A percentile compares a stretch with the other conserved stretches of the same genome.
Conservation (phyloP, 2,797 vertebrate species). For the Erethizon dorsatum region DNA sequence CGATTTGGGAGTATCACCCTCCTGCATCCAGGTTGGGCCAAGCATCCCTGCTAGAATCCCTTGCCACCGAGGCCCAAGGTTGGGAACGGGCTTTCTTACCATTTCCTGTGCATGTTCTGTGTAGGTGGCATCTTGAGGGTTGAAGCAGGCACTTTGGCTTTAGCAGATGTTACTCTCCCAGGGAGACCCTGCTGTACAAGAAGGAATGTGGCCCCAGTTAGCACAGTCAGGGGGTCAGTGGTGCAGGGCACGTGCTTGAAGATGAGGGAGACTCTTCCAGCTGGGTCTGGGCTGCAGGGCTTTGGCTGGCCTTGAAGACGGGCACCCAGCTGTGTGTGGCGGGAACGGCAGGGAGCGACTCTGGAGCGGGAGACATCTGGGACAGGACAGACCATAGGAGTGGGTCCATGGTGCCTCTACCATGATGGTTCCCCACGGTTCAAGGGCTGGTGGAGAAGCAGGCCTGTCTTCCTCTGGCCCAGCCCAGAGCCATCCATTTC, state of each 20-base stretch:
- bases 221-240: accelerated
- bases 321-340: accelerated
- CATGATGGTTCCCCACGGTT: accelerated
- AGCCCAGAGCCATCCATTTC: neutral
- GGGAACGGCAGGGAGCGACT: accelerated
- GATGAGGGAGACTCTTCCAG: too few relatives aligned
- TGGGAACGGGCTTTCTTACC: accelerated
- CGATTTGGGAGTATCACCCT: neutral
- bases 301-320: neutral
- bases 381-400: accelerated
- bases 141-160: neutral
- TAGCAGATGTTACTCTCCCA: neutral
- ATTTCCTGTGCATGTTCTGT: neutral
- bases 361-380: accelerated
- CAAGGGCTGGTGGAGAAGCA: too few relatives aligned
- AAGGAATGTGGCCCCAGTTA: accelerated
- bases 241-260: neutral
- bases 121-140: neutral
- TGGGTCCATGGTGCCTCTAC: neutral
- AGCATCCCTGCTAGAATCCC: accelerated
- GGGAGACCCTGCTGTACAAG: accelerated
- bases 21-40: accelerated
- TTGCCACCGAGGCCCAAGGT: neutral
- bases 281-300: accelerated
- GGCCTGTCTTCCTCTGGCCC: accelerated